Base-by-base conservation (phyloP, 2,888 invertebrate genomes). In the Andricus curvator region DNA sequence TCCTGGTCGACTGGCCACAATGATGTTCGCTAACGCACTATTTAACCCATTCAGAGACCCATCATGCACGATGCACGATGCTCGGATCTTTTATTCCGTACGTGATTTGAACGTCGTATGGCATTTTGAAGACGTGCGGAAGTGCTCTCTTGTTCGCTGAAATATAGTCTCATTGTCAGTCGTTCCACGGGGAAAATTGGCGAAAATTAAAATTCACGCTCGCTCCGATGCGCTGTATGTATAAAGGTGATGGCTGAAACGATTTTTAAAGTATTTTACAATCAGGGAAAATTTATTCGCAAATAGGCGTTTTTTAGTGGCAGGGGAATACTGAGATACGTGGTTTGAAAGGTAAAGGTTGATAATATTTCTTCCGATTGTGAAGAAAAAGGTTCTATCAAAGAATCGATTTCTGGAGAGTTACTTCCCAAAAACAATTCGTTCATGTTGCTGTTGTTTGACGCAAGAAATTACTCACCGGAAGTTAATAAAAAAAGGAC, bases 161-260 rank as follows among this genome's bases (percentile, higher is more conserved):
- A 74, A 74, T 74, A 51, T 74, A 74, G 56, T 74, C 74, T 74
- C 74, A 74, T 74, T 74, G 74, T 74, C 74, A 74, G 74, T 74
- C 74, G n/a, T 29, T 74, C n/a, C 74, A 74, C 74, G 56, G 29
- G 56, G 15, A 37, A 74, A 74, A 74, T 74, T 74, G 29, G 13
- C 6, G n/a, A 74, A 37, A 60, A 74, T 74, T 74, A 74, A 74
- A 74, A 74, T 74, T 74, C 74, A 60, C 15, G 20, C 33, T 74
- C n/a, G 74, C 74, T 74, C 33, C 37, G 8, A 51, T n/a, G 56
- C 56, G 11, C 56, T 6, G 29, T 64, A 29, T 25, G 64, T 9
- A 64, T 29, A 17, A 64, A 64, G 5, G 33, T 56, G 56, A 74
- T 51, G 70, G 74, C 6, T 56, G 74, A 56, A 74, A 11, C 70